Conservation (phyloP, 2,888 invertebrate species). For the Apodemia zela region DNA sequence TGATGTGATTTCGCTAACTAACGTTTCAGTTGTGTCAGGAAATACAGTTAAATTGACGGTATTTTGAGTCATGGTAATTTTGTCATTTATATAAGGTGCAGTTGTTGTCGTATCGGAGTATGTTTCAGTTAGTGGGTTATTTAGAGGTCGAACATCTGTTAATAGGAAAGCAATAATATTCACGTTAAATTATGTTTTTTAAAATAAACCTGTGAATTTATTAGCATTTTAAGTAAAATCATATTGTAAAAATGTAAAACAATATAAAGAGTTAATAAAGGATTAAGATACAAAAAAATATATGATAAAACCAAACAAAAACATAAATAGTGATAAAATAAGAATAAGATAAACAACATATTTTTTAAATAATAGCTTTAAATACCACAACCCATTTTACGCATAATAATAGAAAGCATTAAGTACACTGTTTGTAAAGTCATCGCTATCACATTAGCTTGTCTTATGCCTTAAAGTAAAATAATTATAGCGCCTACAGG, state of each 20-base stretch:
- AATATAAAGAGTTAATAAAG: not conserved
- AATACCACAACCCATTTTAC: not conserved
- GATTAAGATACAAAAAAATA: constrained; percentile 8
- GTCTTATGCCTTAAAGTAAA: constrained; percentile 13
- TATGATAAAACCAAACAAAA: not conserved
- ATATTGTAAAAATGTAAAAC: not conserved
- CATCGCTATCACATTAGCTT: constrained; percentile 14
- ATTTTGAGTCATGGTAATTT: constrained; percentile 11
- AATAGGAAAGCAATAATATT: constrained; percentile 67
- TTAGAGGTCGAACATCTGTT: constrained; percentile 76
- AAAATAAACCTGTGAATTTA: constrained; percentile 1
- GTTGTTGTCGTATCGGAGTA: constrained; percentile 50
- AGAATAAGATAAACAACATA: not conserved
- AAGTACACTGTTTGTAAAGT: not conserved
- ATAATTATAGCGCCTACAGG: constrained; percentile 26
- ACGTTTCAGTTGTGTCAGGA: constrained; percentile 22
- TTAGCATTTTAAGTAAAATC: not conserved
- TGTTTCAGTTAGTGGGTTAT: constrained; percentile 73
- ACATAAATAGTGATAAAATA: not conserved
- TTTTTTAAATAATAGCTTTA: not conserved
- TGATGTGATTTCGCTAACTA: constrained; percentile 5
- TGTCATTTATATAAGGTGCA: constrained; percentile 21
- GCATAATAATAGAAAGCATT: not conserved
- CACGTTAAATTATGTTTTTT: constrained; percentile 26
- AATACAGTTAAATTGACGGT: constrained; percentile 19